Conservation (phyloP, 2,797 vertebrate species). For the Crax fasciolata region DNA sequence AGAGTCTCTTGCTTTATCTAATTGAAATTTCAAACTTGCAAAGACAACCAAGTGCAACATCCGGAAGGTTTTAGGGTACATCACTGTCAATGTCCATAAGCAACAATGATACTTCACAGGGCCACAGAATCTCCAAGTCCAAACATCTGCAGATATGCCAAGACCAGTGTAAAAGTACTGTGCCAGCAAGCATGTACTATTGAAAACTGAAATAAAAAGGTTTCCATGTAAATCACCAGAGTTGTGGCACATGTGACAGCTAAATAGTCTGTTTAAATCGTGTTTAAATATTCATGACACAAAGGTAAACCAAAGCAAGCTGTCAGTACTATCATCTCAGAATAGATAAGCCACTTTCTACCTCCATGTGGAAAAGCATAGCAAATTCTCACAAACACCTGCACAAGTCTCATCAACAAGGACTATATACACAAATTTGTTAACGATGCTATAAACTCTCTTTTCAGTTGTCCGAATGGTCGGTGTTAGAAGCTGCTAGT, state of each 20-base stretch:
- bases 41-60: neutral
- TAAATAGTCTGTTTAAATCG: neutral
- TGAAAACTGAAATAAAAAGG: neutral
- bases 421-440: neutral
- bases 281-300: neutral
- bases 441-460: neutral
- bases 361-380: neutral
- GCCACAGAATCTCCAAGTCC: neutral
- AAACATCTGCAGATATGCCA: neutral
- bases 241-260: neutral
- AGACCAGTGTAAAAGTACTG: neutral
- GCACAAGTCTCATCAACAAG: neutral
- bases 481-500: too few relatives aligned
- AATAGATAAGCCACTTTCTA: neutral
- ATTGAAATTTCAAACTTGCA: neutral
- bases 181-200: neutral
- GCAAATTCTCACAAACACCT: neutral
- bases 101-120: neutral
- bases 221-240: neutral
- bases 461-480: neutral
- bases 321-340: neutral
- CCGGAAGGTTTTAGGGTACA: neutral
- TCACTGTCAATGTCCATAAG: neutral
- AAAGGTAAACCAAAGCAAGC: neutral
- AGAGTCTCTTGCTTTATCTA: neutral